Conservation (phyloP, 2,113 vertebrate genomes). For the Oceanodroma tethys region DNA sequence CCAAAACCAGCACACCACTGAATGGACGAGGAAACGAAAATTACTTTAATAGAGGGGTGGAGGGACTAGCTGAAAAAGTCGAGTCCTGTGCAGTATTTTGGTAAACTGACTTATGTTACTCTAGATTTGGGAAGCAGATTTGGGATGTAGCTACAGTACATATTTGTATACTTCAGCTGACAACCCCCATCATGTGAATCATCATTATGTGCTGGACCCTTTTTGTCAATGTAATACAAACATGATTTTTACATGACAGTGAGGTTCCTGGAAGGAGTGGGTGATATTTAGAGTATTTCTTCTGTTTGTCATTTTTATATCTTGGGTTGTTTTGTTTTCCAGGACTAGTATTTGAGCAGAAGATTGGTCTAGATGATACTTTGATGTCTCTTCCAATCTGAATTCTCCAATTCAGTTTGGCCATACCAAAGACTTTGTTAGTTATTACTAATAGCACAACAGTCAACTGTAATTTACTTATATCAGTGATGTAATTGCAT, state of each 20-base stretch:
- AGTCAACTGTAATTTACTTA: background rate
- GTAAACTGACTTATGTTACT: background rate
- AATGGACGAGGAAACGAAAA: background rate
- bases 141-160: accelerated
- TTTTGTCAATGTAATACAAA: background rate
- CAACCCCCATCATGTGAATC: accelerated
- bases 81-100: background rate
- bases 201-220: accelerated
- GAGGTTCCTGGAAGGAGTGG: background rate
- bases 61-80: background rate
- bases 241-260: background rate
- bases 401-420: background rate
- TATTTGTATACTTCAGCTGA: background rate
- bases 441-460: background rate
- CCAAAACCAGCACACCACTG: background rate
- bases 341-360: background rate
- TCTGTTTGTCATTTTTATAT: background rate
- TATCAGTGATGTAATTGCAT: background rate
- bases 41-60: accelerated
- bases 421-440: background rate
- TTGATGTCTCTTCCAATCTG: accelerated
- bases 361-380: background rate
- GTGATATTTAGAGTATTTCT: background rate
- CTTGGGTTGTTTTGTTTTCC: background rate
- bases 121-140: background rate